Percentiles rank a stretch among this genome's conserved stretches.
Evolutionary conservation across 2,797 vertebrate species (phyloP).

Genomic region (Geotrypetes seraphini): DNA sequence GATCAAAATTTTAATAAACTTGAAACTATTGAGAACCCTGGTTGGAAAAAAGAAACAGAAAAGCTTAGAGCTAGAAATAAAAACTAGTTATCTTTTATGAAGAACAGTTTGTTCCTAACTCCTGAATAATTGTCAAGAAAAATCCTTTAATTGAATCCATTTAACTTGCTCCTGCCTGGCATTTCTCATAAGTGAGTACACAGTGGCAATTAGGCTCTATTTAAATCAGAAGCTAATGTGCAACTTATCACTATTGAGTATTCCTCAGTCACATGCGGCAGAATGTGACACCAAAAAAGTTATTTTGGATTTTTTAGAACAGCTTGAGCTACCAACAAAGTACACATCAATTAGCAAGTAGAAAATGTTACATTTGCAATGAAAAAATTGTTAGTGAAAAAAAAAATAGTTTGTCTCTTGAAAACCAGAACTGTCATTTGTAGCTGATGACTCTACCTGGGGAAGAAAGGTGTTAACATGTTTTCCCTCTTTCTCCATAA

Average conservation of each 20-base stretch:
- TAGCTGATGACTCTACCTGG: too few relatives aligned
- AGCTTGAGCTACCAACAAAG: slow-evolving; percentile 15
- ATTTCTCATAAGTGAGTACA: slow-evolving; percentile 16
- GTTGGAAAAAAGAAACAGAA: neutral
- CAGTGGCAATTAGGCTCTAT: slow-evolving; percentile 26
- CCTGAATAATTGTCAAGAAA: slow-evolving; percentile 2
- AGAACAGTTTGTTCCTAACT: neutral
- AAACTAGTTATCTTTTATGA: neutral
- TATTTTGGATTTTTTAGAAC: slow-evolving; percentile 23
- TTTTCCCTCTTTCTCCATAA: too few relatives aligned
- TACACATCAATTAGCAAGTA: slow-evolving; percentile 1
- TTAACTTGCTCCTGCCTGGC: slow-evolving; percentile 13
- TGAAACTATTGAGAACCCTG: neutral
- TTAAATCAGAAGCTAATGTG: slow-evolving; percentile 27
- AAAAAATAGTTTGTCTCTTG: too few relatives aligned
- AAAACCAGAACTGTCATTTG: too few relatives aligned
- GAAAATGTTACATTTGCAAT: too few relatives aligned
- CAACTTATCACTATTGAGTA: slow-evolving; percentile 6
- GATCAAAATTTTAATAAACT: too few relatives aligned
- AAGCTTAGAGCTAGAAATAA: neutral
- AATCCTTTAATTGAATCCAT: slow-evolving; percentile 18
- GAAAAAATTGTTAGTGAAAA: neutral
- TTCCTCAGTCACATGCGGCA: slow-evolving; percentile 11
- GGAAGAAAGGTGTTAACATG: too few relatives aligned
- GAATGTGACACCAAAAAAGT: slow-evolving; percentile 17